Conservation (phyloP, 2,797 vertebrate genomes). For the Malacoraja senta region DNA sequence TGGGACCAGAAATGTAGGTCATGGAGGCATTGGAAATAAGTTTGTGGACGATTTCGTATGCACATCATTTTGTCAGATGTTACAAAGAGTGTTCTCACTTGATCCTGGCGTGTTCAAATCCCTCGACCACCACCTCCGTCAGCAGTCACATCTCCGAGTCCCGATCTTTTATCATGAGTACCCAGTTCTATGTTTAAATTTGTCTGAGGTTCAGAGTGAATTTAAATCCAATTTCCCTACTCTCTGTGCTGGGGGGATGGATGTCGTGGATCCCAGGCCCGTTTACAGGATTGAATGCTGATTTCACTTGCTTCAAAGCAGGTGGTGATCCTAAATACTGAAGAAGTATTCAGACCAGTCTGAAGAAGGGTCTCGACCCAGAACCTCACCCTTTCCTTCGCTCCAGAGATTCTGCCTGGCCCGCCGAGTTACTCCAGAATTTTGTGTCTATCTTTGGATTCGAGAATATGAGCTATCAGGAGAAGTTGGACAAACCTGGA, state of each 20-base stretch:
- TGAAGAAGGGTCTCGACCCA: no score
- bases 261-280: background rate
- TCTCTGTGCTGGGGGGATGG: background rate
- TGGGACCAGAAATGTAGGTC: background rate
- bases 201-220: background rate
- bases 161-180: background rate
- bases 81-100: background rate
- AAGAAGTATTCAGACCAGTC: no score
- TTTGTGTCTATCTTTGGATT: no score
- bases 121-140: background rate
- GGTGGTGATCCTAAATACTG: no score
- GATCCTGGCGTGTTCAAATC: background rate
- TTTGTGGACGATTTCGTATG: background rate
- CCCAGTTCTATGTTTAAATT: no score
- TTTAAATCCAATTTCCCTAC: background rate
- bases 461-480: no score
- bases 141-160: background rate
- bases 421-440: no score
- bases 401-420: no score
- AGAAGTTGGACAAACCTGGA: no score
- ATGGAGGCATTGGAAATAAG: background rate
- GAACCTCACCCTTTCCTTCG: no score
- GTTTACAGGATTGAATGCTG: background rate
- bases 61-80: background rate
- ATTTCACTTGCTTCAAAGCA: background rate